Evolutionary conservation across 2,888 invertebrate species (phyloP), one percentile per base, ranked within the genome.

Genomic region (Diarsia dahlii): DNA sequence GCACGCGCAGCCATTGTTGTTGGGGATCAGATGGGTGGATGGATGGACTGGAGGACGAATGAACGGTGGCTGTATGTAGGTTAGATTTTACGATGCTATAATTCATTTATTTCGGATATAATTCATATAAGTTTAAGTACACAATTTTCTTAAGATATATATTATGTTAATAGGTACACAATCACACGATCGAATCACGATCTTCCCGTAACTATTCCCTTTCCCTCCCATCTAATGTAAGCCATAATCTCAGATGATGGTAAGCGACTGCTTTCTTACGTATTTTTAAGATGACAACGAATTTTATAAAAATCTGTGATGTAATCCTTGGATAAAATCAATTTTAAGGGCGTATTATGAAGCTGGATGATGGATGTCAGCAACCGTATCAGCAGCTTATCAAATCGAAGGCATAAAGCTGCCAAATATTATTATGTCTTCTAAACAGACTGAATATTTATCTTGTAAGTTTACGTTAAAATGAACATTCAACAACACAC

Each of bases 1-100:
- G 85, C 90, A 89, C 91, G 92, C 92, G 90, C 90, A 84, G 81
- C 87, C 80, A 81, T 90, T 89, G 89, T 90, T 73, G 62, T 74
- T 45, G n/a, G 68, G 68, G 71, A 76, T 76, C 50, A 62, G n/a
- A 69, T 66, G 58, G 58, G 62, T 62, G 77, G 82, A 52, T 78
- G 62, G 28, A 28, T 28, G 67, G 20, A n/a, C n/a, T n/a, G n/a
- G n/a, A 68, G 23, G 65, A 66, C 54, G 60, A 75, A 28, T 71
- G 70, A 69, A 80, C 70, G 64, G 80, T 78, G 75, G 83, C 81
- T 70, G 62, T 39, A 58, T 58, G 50, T 67, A 46, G 75, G 50
- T 76, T 66, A 75, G 3, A 50, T 56, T 71, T 56, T 46, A 58
- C 2, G 56, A 56, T 23, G 13, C 3, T 58, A 28, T 50, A 15